phyloP scores from a whole-genome alignment of 2,113 vertebrate genomes.

The Erpornis zantholeuca region DNA sequence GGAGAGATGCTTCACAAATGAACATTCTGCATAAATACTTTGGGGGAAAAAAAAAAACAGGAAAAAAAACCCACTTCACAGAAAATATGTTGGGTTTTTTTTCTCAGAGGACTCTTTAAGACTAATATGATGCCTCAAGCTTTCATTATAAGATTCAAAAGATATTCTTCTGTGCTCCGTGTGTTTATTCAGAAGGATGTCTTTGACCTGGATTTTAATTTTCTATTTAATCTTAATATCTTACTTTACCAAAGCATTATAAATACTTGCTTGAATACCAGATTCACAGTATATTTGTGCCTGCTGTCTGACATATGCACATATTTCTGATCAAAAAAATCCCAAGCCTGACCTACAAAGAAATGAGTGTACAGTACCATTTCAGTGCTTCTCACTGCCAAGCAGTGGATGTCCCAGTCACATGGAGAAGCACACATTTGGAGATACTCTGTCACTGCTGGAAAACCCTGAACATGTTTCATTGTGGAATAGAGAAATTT shows the following conservation, averaged over 20 bases:
- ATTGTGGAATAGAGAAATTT: neutral
- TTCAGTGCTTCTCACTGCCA: slow-evolving; percentile 5
- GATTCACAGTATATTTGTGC: neutral
- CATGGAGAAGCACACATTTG: neutral
- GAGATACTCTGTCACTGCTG: neutral
- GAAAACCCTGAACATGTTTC: neutral
- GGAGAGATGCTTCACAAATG: slow-evolving; percentile 28
- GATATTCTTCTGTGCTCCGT: neutral
- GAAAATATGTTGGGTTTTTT: neutral
- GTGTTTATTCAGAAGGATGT: neutral
- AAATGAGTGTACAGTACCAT: neutral
- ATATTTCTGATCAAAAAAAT: neutral
- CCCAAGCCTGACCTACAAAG: neutral
- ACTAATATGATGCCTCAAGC: neutral
- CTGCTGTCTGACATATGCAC: neutral
- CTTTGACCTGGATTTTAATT: slow-evolving; percentile 13
- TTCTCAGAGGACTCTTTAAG: neutral
- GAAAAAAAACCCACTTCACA: neutral
- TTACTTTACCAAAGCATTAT: neutral
- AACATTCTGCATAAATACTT: neutral
- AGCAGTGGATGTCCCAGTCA: neutral
- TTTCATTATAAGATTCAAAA: neutral
- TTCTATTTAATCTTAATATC: neutral
- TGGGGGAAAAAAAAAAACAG: neutral
- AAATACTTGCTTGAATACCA: neutral